Conservation (phyloP, 1,140 invertebrate species). For the Meteorus sp. region DNA sequence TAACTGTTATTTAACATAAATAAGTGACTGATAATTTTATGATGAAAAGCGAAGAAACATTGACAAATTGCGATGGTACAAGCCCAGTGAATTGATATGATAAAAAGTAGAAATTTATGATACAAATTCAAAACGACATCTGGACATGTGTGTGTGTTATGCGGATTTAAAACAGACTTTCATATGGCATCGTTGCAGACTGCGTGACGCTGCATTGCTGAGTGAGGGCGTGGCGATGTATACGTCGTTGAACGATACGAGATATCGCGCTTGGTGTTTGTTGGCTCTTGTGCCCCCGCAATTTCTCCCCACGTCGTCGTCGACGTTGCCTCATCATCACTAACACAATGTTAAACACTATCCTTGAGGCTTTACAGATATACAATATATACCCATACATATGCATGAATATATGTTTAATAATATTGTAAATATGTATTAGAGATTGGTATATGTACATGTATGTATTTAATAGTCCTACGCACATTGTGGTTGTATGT, state of each 20-base stretch:
- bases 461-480: background rate
- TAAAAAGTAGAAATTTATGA: background rate
- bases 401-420: background rate
- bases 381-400: background rate
- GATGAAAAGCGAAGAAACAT: too few species aligned
- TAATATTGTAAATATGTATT: too few species aligned
- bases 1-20: too few species aligned
- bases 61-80: too few species aligned
- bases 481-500: background rate
- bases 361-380: background rate
- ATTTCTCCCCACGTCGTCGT: slow-evolving; percentile 15
- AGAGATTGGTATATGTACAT: background rate
- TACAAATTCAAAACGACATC: background rate
- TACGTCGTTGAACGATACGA: slow-evolving; percentile 31
- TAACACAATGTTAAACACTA: slow-evolving; percentile 16
- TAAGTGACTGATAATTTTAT: too few species aligned
- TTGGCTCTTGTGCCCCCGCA: too few species aligned
- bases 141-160: background rate
- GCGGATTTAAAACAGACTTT: slow-evolving; percentile 9
- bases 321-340: slow-evolving; percentile 22
- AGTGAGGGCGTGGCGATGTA: slow-evolving; percentile 35
- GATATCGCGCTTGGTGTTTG: slow-evolving; percentile 28
- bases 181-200: slow-evolving; percentile 25
- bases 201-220: slow-evolving; percentile 31
- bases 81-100: too few species aligned